Base-by-base conservation (phyloP, 2,113 vertebrate species). In the Nyctereutes procyonoides region DNA sequence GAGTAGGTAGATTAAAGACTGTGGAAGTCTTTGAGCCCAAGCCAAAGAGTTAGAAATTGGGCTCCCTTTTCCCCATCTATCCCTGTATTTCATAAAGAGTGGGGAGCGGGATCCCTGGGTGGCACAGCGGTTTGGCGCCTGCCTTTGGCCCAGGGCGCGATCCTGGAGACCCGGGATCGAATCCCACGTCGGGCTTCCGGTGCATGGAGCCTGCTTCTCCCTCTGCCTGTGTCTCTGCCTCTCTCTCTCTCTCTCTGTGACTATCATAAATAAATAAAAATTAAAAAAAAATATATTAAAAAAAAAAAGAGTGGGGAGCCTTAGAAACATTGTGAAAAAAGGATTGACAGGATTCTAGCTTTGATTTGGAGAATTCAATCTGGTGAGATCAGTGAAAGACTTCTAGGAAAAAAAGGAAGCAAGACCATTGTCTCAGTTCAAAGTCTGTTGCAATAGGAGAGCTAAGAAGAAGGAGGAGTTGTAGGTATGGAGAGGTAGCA, bases 31-130 rank as follows among this genome's bases (percentile, higher is more conserved):
- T 83, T 16, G 58, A 92, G 38, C 24, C 22, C 32, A 95, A 35
- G 12, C 7, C 77, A 65, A 43, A 32, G 60, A 73, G 4, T 51
- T 87, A 87, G 30, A 88, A 88, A 60, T 56, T 14, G 26, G 43
- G 1, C 16, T 86, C n/a, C 16, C 26, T 89, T 58, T 7, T 22
- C 26, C 5, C 38, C 22, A 1, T 38, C 14, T 30, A 7, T 8
- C 26, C 5, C 48, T 17, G 3, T 65, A 30, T 91, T 81, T 30
- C 20, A 19, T 5, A 83, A 4, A 48, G 14, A 67, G 55, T 32
- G 7, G 8, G 20, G 1, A 65, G 9, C 0, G 7, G 8, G 20
- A n/a, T n/a, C n/a, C n/a, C n/a, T n/a, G n/a, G n/a, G n/a, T n/a
- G n/a, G n/a, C n/a, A n/a, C n/a, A n/a, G n/a, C n/a, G n/a, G n/a